Base-by-base conservation (phyloP, 2,797 vertebrate species). In the Coilia nasus region DNA sequence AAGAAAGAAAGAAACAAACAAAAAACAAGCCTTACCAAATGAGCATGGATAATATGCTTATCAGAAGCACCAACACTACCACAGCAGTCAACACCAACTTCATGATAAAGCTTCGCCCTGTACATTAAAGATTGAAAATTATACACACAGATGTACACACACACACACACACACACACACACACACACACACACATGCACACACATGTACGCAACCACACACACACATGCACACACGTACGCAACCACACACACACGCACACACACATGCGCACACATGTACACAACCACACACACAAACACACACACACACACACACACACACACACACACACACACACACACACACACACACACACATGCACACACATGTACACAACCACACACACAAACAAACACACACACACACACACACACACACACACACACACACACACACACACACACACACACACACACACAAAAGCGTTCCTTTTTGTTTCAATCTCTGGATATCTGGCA, bases 361-460 rank as follows among this genome's bases (percentile, higher is more conserved):
- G 41, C 7, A 12, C 6, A 67, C 14, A 59, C 0, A 59, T 21
- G 2, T 12, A 10, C 50, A 54, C 50, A 54, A 2, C 2, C 50
- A 54, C 50, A 41, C 6, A 41, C 7, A 12, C 21, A 67, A 0
- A 59, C 0, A 59, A 2, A 5, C 12, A 1, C 50, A 54, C 50
- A 54, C 44, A 87, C 87, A 88, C 64, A 17, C 56, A 12, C 28
- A 86, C 3, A n/a, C n/a, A n/a, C n/a, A n/a, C n/a, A n/a, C n/a
- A n/a, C n/a, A n/a, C n/a, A n/a, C n/a, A n/a, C n/a, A n/a, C n/a
- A n/a, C n/a, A n/a, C n/a, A n/a, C n/a, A n/a, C n/a, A n/a, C n/a
- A n/a, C n/a, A 56, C 31, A 35, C 47, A 41, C 2, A 64, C 11
- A 15, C 44, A 14, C 21, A 85, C 35, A 41, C 35, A 41, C 35